phyloP scores from a whole-genome alignment of 2,113 vertebrate genomes.

The Hydrochoerus hydrochaeris region DNA sequence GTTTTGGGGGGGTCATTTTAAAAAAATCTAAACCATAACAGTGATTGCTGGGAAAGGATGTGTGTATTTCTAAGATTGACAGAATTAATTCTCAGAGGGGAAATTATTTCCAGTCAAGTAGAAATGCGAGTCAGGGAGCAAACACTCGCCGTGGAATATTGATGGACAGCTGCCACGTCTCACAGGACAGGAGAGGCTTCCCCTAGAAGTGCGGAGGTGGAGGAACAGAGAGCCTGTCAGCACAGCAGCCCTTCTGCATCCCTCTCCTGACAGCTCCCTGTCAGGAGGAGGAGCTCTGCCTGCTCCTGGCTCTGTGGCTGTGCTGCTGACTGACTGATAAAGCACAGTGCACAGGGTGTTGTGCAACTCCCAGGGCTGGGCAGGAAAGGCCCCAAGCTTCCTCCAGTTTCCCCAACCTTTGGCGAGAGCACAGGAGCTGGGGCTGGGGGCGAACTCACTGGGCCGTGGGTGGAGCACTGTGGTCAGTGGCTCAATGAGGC shows the following conservation, averaged over 20 bases:
- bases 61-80: neutral
- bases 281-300: too few species aligned
- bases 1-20: neutral
- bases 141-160: neutral
- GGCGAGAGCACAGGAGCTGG: neutral
- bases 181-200: neutral
- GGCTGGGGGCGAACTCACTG: rapidly evolving
- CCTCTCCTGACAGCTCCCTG: neutral
- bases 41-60: neutral
- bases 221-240: neutral
- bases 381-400: too few species aligned
- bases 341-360: too few species aligned
- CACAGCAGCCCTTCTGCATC: neutral
- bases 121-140: neutral
- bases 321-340: neutral
- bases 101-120: neutral
- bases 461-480: neutral
- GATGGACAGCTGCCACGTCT: neutral
- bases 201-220: neutral
- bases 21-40: neutral
- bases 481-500: neutral
- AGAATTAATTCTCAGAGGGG: neutral
- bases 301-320: neutral
- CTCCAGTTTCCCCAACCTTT: neutral
- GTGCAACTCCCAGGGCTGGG: neutral